phyloP scores from a whole-genome alignment of 2,113 vertebrate species.

The Hydrolagus affinis region DNA sequence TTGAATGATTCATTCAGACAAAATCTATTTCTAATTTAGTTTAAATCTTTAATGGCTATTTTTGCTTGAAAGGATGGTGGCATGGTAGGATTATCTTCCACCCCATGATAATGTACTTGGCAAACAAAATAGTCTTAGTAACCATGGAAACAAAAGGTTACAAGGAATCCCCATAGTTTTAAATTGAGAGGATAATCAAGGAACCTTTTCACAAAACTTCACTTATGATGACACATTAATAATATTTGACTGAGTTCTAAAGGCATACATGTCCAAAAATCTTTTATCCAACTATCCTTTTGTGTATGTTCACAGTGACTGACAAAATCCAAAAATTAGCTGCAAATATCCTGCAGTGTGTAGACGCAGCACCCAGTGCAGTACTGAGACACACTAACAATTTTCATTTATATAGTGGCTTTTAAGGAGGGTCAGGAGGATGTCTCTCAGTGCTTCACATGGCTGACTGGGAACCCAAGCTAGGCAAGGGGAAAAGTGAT shows the following conservation, averaged over 20 bases:
- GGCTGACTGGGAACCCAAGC: too few relatives aligned
- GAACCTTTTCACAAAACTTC: neutral
- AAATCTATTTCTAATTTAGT: neutral
- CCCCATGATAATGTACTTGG: neutral
- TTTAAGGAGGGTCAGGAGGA: neutral
- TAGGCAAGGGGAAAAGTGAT: too few relatives aligned
- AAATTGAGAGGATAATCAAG: neutral
- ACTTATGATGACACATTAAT: neutral
- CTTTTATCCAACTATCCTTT: neutral
- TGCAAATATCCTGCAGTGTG: too few relatives aligned
- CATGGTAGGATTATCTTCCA: neutral
- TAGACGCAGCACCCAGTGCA: too few relatives aligned
- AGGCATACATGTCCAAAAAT: neutral
- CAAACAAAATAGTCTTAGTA: neutral
- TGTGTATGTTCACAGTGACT: neutral
- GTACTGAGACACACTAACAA: too few relatives aligned
- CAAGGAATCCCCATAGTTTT: slow-evolving; percentile 12
- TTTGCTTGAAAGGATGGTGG: slow-evolving; percentile 8
- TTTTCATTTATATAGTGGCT: neutral
- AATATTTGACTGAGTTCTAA: neutral
- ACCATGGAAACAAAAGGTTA: neutral
- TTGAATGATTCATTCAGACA: neutral
- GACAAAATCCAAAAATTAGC: neutral
- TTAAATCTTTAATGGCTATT: neutral
- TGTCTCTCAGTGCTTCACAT: neutral